A percentile compares a stretch with the other conserved stretches of the same genome.
Evolutionary conservation across 2,797 vertebrate genomes (phyloP).

Genomic region (Thripadectes ignobilis): DNA sequence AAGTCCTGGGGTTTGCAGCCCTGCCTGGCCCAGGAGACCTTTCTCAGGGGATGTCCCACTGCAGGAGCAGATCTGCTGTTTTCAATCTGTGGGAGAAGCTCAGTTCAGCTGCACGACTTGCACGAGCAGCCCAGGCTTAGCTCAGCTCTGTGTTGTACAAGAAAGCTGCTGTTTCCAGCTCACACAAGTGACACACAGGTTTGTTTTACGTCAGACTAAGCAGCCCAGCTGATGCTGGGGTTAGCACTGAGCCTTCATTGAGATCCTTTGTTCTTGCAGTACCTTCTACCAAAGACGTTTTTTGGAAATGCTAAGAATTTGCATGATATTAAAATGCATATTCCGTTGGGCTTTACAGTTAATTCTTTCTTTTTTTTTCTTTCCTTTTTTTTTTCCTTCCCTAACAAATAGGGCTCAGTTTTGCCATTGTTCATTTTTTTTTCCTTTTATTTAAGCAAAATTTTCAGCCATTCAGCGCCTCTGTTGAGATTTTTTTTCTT

Average conservation of each 20-base stretch:
- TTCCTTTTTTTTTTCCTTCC: neutral
- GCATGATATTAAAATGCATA: conserved; percentile 52
- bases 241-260: neutral
- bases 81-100: neutral
- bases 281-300: neutral
- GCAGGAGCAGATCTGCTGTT: neutral
- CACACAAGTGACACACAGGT: neutral
- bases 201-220: neutral
- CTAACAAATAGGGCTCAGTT: neutral
- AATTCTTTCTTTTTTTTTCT: neutral
- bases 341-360: neutral
- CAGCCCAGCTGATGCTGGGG: neutral
- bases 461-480: conserved; percentile 38
- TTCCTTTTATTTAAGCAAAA: conserved; percentile 45
- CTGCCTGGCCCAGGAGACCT: neutral
- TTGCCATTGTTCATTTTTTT: neutral
- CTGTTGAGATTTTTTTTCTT: conserved; percentile 60
- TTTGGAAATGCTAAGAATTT: conserved; percentile 10
- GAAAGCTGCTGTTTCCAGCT: neutral
- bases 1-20: neutral
- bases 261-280: neutral
- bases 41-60: neutral
- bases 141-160: neutral
- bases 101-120: neutral
- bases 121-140: neutral